phyloP scores from a whole-genome alignment of 2,113 vertebrate genomes.

The Takifugu flavidus region DNA sequence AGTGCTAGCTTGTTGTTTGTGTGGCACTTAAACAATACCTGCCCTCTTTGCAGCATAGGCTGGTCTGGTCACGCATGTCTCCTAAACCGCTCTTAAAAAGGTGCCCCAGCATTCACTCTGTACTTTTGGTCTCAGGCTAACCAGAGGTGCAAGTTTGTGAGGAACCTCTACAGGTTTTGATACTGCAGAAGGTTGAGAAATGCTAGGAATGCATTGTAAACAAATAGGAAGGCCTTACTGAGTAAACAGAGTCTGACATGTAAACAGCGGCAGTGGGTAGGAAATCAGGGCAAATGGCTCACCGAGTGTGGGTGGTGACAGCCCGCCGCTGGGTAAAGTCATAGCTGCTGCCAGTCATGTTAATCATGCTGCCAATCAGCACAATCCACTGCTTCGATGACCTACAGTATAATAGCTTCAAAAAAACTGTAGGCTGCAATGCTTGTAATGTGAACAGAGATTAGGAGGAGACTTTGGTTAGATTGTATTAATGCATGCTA shows the following conservation, averaged over 20 bases:
- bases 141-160: no score
- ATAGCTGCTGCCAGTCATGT: slow-evolving; percentile 56
- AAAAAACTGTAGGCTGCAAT: background rate
- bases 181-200: slow-evolving; percentile 9
- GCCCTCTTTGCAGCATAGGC: background rate
- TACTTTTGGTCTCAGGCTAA: slow-evolving; percentile 7
- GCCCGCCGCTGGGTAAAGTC: slow-evolving; percentile 56
- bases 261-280: slow-evolving; percentile 44
- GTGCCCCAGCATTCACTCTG: background rate
- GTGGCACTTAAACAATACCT: slow-evolving; percentile 24
- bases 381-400: slow-evolving; percentile 4
- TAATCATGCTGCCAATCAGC: slow-evolving; percentile 57
- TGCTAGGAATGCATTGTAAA: slow-evolving; percentile 21
- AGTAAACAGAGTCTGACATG: slow-evolving; percentile 44
- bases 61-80: slow-evolving; percentile 30
- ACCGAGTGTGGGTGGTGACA: slow-evolving; percentile 34
- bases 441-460: slow-evolving; percentile 7
- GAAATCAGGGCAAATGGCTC: slow-evolving; percentile 42
- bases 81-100: no score
- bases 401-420: slow-evolving; percentile 16
- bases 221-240: slow-evolving; percentile 26
- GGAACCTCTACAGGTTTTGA: slow-evolving; percentile 31
- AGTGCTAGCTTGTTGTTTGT: slow-evolving; percentile 32
- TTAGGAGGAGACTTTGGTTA: slow-evolving; percentile 2
- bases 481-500: no score